Base-by-base conservation (phyloP, 2,113 vertebrate genomes). In the Stigmatopora nigra region DNA sequence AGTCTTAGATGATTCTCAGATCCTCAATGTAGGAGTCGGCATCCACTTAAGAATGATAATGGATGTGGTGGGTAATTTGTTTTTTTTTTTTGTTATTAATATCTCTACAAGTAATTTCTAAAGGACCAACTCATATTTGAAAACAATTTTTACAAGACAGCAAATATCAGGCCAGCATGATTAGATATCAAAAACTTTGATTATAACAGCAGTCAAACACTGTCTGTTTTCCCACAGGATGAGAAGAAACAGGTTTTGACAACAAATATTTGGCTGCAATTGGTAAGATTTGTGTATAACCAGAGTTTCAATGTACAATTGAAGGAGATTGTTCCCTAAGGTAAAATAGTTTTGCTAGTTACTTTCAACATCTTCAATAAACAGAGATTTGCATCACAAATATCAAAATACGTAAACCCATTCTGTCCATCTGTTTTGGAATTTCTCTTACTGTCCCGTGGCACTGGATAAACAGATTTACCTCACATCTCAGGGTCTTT, bases 231-330 rank as follows among this genome's bases (percentile, higher is more conserved):
- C 22, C 7, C 44, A 35, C 84, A 98, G 96, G 95, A 98, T 89
- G 95, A 98, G 89, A 98, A 96, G 87, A 98, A 96, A 79, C 96
- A 98, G 88, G 92, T 96, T 68, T 84, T 98, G 78, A 98, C 94
- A 38, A 95, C 95, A 63, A 98, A 96, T 78, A 92, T 97, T 68
- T 98, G 95, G 95, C 88, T 98, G 3, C 91, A 93, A 58, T 89
- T 96, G 95, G 96, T 98, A 81, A 88, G 88, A 70, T 11, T 15
- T 41, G 38, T 1, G 38, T 0, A 41, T 2, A 41, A 41, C 1
- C 5, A 5, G 2, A 41, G 38, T 8, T 41, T 41, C 2, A 7
- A 41, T 41, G 4, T 41, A 7, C 38, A 41, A 41, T 3, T 41
- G 6, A 41, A 41, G 9, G 38, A 41, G 38, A 41, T 8, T 3